Evolutionary conservation across 2,888 invertebrate genomes (phyloP).

Genomic region (Troides helena): DNA sequence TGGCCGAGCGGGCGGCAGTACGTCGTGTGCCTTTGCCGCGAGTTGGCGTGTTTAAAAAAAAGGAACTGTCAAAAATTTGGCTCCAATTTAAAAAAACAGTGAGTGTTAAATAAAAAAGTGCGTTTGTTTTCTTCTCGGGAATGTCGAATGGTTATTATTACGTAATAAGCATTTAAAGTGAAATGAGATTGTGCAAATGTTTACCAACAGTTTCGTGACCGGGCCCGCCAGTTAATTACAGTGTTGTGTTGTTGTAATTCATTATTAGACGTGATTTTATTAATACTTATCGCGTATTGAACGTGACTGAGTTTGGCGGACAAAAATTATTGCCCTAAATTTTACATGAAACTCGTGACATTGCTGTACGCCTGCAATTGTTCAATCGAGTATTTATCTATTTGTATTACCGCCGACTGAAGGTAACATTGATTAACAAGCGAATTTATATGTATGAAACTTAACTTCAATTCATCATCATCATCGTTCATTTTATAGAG

Average conservation of each 20-base stretch:
- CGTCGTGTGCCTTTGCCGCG: slow-evolving; percentile 43
- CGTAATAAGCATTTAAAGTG: slow-evolving; percentile 13
- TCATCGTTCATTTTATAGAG: too few relatives aligned
- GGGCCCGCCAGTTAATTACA: slow-evolving; percentile 20
- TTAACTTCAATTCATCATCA: too few relatives aligned
- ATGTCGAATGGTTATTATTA: slow-evolving; percentile 22
- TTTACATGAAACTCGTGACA: not conserved
- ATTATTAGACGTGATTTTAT: slow-evolving; percentile 19
- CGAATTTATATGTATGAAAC: too few relatives aligned
- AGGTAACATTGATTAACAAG: not conserved
- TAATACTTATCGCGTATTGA: slow-evolving; percentile 2
- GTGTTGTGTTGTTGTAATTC: slow-evolving; percentile 11
- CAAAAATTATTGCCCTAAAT: not conserved
- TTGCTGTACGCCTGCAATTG: not conserved
- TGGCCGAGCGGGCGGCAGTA: slow-evolving; percentile 39
- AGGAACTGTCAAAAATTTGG: slow-evolving; percentile 38
- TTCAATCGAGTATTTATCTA: slow-evolving; percentile 1
- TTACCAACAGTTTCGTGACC: slow-evolving; percentile 26
- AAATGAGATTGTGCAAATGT: slow-evolving; percentile 17
- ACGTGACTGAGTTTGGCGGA: slow-evolving; percentile 16
- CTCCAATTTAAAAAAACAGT: slow-evolving; percentile 35
- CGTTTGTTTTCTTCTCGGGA: slow-evolving; percentile 17
- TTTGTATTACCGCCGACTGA: not conserved
- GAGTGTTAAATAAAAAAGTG: slow-evolving; percentile 22
- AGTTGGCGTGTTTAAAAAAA: slow-evolving; percentile 39